Evolutionary conservation across 2,113 vertebrate genomes (phyloP), one percentile per base, ranked within the genome.

Genomic region (Anolis carolinensis): DNA sequence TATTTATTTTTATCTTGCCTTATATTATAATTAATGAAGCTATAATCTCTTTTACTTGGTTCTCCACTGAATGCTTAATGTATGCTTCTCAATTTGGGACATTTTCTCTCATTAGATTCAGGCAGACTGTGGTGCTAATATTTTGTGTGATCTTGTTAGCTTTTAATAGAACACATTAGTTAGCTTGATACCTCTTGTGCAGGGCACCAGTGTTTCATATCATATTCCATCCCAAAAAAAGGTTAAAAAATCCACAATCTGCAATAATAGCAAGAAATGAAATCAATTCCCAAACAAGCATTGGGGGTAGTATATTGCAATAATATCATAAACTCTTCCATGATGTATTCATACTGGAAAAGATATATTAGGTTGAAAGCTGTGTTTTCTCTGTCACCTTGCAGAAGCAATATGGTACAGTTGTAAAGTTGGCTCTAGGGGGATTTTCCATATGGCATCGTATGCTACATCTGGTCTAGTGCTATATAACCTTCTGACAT

Each of bases 321-420:
- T 86, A 91, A 90, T 39, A 86, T 18, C 85, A 89, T 55, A 84
- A 90, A 67, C 52, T 88, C 81, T 89, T 92, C 8, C 72, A 25
- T 78, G 14, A 82, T 11, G 83, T 81, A 73, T 30, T 74, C 82
- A 82, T 78, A 93, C 81, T 87, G 81, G 86, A 93, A 75, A 71
- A 86, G 84, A 91, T 62, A 86, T 73, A 87, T 78, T 52, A 78
- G 18, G 84, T 89, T 81, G 81, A 88, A 90, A 91, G 86, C 8
- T 84, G n/a, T n/a, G 59, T 94, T 93, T 84, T 23, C 9, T 91
- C 77, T 44, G 82, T 75, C 86, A 87, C 55, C 39, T 87, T 52
- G 79, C 8, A 74, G 63, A 90, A 4, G 80, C 77, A 72, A 86
- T 25, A 68, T 85, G 90, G 91, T 87, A 44, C 39, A 91, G 90